Percentiles rank a stretch among this genome's conserved stretches.
Conservation (phyloP, 1,140 invertebrate species). For the Meloidogyne exigua region DNA sequence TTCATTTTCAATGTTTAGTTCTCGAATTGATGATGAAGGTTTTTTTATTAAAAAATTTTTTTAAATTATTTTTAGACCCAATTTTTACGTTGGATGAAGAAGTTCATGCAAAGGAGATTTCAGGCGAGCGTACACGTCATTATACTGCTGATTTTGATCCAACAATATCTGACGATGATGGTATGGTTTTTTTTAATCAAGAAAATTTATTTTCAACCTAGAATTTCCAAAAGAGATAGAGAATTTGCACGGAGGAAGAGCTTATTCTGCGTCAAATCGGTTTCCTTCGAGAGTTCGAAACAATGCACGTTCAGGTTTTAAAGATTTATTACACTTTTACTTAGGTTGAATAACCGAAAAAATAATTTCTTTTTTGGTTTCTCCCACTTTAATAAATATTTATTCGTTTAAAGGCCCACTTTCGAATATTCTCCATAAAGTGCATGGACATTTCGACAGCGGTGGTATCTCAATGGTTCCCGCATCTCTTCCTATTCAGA, state of each 20-base stretch:
- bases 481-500: slow-evolving; percentile 28
- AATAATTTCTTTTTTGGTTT: too few relatives aligned
- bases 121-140: slow-evolving; percentile 10
- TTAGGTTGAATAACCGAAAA: too few relatives aligned
- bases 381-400: too few relatives aligned
- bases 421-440: slow-evolving; percentile 2
- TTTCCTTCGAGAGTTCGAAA: slow-evolving; percentile 21
- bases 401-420: not conserved
- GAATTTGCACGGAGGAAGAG: slow-evolving; percentile 17
- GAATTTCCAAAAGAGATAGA: slow-evolving; percentile 19
- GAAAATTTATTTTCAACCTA: not conserved
- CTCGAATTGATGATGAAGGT: slow-evolving; percentile 16
- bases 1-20: slow-evolving; percentile 7
- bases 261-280: slow-evolving; percentile 9
- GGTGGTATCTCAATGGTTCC: not conserved
- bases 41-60: slow-evolving; percentile 1
- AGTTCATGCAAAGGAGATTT: slow-evolving; percentile 14
- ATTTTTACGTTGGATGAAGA: slow-evolving; percentile 33
- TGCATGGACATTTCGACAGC: not conserved
- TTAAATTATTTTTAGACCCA: slow-evolving; percentile 21
- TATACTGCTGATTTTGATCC: slow-evolving; percentile 33
- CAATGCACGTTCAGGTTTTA: slow-evolving; percentile 27
- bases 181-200: not conserved
- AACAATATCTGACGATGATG: slow-evolving; percentile 22
- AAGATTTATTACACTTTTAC: not conserved